Conservation (phyloP, 2,113 vertebrate genomes). For the Pampusana beccarii region DNA sequence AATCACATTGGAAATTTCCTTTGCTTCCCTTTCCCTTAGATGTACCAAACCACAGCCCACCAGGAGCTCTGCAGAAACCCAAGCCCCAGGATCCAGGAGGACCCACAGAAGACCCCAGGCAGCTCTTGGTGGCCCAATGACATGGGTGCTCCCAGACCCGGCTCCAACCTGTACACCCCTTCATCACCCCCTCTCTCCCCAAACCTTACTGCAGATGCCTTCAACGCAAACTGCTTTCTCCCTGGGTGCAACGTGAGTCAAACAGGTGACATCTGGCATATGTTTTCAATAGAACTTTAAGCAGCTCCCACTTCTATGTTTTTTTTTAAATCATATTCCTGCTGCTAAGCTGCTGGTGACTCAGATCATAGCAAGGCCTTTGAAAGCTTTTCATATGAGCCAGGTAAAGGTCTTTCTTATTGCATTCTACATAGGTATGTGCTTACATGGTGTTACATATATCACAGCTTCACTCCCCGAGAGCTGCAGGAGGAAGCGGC, state of each 20-base stretch:
- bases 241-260: not conserved
- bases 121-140: rapidly evolving
- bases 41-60: not conserved
- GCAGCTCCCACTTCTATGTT: not conserved
- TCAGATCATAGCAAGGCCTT: not conserved
- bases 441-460: not conserved
- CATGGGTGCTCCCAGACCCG: not conserved
- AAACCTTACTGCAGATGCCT: not conserved
- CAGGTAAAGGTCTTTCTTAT: not conserved
- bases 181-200: not conserved
- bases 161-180: not conserved
- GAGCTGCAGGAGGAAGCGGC: not conserved
- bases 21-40: not conserved
- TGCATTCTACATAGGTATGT: not conserved
- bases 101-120: not conserved
- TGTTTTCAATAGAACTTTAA: not conserved
- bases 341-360: not conserved
- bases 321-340: not conserved
- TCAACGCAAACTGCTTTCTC: not conserved
- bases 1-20: not conserved
- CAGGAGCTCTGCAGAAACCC: not conserved
- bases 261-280: not conserved
- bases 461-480: not conserved
- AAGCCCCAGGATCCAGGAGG: not conserved
- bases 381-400: not conserved